Percentiles rank a stretch among this genome's conserved stretches.
Conservation (phyloP, 2,113 vertebrate species). For the Trematomus loennbergii region DNA sequence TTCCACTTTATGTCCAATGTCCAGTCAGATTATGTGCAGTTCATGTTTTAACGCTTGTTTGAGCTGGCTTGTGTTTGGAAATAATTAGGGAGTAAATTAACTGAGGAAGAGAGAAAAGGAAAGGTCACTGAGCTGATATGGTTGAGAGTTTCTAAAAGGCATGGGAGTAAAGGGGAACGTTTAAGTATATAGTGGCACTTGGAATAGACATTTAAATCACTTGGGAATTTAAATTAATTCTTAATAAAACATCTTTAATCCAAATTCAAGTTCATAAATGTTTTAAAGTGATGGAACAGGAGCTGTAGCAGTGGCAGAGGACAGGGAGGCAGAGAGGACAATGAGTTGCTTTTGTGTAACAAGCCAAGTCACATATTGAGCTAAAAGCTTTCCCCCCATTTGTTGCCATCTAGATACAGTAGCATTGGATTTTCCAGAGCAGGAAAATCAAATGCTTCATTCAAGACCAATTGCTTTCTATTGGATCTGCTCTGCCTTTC, state of each 20-base stretch:
- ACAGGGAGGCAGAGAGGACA: conserved; percentile 61
- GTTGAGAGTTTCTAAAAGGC: conserved; percentile 27
- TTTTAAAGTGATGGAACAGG: conserved; percentile 26
- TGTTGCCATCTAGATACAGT: conserved; percentile 62
- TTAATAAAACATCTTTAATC: conserved; percentile 7
- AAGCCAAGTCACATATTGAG: conserved; percentile 71
- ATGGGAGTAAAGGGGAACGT: neutral
- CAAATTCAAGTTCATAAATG: neutral
- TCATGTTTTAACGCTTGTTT: conserved; percentile 50
- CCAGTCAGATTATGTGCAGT: conserved; percentile 48
- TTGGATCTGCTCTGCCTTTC: conserved; percentile 66
- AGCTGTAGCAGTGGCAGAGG: conserved; percentile 22
- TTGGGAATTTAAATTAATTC: conserved; percentile 22
- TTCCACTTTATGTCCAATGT: conserved; percentile 45
- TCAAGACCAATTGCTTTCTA: conserved; percentile 79
- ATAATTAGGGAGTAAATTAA: conserved; percentile 48
- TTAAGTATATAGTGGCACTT: conserved; percentile 19
- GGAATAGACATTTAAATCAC: conserved; percentile 16
- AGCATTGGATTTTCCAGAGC: conserved; percentile 80
- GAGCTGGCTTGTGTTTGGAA: conserved; percentile 43
- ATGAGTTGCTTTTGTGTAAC: conserved; percentile 62
- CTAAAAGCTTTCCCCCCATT: conserved; percentile 60
- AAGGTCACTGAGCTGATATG: conserved; percentile 39
- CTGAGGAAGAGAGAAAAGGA: conserved; percentile 12
- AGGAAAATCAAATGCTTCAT: conserved; percentile 79